phyloP scores from a whole-genome alignment of 2,888 invertebrate species.

The Osmoderma eremita region DNA sequence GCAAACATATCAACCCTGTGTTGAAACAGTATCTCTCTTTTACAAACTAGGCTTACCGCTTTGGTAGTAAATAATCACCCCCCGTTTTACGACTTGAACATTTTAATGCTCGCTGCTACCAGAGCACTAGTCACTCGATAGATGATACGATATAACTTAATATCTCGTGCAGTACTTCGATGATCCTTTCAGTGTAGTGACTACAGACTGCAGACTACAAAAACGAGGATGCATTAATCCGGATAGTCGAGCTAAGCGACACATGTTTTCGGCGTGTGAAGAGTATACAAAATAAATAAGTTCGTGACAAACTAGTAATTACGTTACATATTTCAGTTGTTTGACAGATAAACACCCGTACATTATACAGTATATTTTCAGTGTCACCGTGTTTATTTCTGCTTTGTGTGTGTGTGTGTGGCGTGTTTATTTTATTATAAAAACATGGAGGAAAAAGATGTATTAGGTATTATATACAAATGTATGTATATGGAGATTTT shows the following conservation, averaged over 20 bases:
- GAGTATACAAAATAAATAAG: slow-evolving; percentile 32
- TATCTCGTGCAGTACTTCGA: background rate
- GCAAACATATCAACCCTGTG: too few species aligned
- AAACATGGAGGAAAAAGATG: background rate
- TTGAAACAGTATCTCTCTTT: too few species aligned
- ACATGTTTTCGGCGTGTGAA: slow-evolving; percentile 28
- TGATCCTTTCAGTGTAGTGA: too few species aligned
- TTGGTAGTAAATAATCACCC: slow-evolving; percentile 18
- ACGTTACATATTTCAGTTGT: slow-evolving; percentile 32
- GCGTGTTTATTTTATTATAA: slow-evolving; percentile 10
- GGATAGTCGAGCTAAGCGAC: background rate
- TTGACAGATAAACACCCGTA: slow-evolving; percentile 27
- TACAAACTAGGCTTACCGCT: too few species aligned
- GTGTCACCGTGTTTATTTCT: slow-evolving; percentile 30
- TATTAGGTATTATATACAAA: background rate
- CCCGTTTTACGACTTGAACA: slow-evolving; percentile 10
- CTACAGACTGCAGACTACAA: background rate
- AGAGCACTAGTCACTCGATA: too few species aligned
- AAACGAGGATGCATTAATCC: slow-evolving; percentile 30
- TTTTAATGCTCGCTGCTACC: slow-evolving; percentile 8
- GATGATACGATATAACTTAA: slow-evolving; percentile 10
- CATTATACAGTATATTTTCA: slow-evolving; percentile 22
- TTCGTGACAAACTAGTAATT: slow-evolving; percentile 27
- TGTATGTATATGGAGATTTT: background rate
- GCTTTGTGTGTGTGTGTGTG: slow-evolving; percentile 6